A percentile compares a stretch with the other conserved stretches of the same genome.
phyloP scores from a whole-genome alignment of 2,888 invertebrate species.

The Acronicta psi region DNA sequence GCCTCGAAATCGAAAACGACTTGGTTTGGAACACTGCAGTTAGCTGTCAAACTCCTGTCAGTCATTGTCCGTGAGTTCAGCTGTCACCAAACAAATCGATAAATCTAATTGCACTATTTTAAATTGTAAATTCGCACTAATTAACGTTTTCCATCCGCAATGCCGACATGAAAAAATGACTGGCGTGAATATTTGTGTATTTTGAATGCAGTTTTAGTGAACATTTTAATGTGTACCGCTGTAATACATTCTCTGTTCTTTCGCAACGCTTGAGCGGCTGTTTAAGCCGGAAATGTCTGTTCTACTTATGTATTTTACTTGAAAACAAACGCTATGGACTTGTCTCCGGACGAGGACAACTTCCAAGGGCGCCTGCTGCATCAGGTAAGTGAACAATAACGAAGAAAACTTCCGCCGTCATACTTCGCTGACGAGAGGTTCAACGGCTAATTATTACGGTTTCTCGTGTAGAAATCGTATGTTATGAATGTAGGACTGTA shows the following conservation, averaged over 20 bases:
- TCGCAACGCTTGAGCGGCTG: constrained; percentile 78
- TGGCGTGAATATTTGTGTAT: constrained; percentile 14
- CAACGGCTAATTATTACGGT: constrained; percentile 11
- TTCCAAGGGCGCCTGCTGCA: constrained; percentile 94
- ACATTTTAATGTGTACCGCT: constrained; percentile 9
- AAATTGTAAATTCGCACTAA: constrained; percentile 32
- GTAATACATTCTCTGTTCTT: constrained; percentile 35
- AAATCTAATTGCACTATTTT: constrained; percentile 30
- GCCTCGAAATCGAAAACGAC: constrained; percentile 9
- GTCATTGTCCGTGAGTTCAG: constrained; percentile 24
- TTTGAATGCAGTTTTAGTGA: constrained; percentile 39
- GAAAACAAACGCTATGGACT: constrained; percentile 84
- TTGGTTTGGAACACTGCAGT: constrained; percentile 9
- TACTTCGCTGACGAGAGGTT: background rate
- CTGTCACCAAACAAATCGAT: constrained; percentile 55
- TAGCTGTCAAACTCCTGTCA: constrained; percentile 33
- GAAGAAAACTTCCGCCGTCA: constrained; percentile 17
- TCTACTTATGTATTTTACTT: constrained; percentile 62
- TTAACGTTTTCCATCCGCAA: constrained; percentile 38
- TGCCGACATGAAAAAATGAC: constrained; percentile 25
- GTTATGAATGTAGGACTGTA: constrained; percentile 41
- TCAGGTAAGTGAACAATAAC: constrained; percentile 85
- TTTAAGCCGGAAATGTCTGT: constrained; percentile 73
- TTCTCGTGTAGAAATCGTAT: constrained; percentile 26
- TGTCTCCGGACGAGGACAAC: constrained; percentile 94